Evolutionary conservation across 2,113 vertebrate genomes (phyloP), one percentile per base, ranked within the genome.

Genomic region (Mobula birostris): DNA sequence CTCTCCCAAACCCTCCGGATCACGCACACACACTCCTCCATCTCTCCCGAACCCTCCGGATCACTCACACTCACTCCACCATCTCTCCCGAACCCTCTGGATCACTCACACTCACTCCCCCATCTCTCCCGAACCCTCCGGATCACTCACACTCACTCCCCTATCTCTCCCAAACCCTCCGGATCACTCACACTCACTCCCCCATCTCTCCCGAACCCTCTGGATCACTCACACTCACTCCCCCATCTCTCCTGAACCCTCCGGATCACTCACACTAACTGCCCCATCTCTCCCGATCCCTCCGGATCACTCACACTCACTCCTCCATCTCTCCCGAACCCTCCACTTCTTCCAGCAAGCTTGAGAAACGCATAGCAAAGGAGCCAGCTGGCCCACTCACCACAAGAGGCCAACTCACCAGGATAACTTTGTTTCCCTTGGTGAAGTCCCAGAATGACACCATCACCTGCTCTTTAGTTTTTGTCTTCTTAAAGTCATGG

Each of bases 401-500:
- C 66, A 40, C 56, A 29, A 70, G 1, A 36, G 7, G n/a, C 32
- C n/a, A 48, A 96, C 98, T 98, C 95, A 99, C 99, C 98, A 99
- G 95, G 95, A 99, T 94, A 0, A 97, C 98, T 63, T 94, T 96
- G 95, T 99, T 98, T 95, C 98, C 98, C 96, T 97, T 98, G 40
- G 98, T 98, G 95, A 99, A 99, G 94, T 99, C 98, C 0, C 96
- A 95, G 96, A 99, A 99, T 94, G 98, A 98, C 66, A 96, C 96
- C 0, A 94, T 97, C 48, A 99, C 97, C 96, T 99, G 98, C 29
- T 98, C 98, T 95, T 97, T 97, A 82, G 98, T 99, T 95, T 97
- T 98, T 7, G 99, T 99, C 96, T 99, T 99, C 97, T 99, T 99
- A 96, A 99, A 99, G 95, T 99, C 99, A 94, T 98, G 97, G 96